phyloP scores from a whole-genome alignment of 2,113 vertebrate genomes.

The Athene cunicularia region DNA sequence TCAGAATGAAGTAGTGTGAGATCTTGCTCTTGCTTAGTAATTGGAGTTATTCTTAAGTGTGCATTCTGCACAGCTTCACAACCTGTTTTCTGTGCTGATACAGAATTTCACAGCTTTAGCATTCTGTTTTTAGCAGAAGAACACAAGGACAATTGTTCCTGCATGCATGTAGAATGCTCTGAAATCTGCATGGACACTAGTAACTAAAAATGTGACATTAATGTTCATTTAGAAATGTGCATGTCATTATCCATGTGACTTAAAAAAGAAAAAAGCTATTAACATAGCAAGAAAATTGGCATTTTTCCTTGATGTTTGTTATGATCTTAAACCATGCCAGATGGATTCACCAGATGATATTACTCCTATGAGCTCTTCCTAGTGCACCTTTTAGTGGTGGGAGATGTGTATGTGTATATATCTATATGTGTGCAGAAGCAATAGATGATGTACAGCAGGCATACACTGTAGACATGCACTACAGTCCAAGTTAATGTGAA shows the following conservation, averaged over 20 bases:
- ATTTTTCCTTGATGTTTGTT: background rate
- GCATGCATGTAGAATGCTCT: background rate
- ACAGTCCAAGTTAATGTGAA: background rate
- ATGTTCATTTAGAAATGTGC: background rate
- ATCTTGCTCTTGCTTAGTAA: background rate
- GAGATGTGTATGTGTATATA: background rate
- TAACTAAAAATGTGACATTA: background rate
- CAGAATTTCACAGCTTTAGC: background rate
- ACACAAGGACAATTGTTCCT: background rate
- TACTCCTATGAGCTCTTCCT: background rate
- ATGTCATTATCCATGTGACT: rapidly evolving
- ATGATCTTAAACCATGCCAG: background rate
- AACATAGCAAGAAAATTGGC: background rate
- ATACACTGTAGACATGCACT: background rate
- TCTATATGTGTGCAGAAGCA: background rate
- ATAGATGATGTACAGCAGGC: background rate
- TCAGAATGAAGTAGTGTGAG: background rate
- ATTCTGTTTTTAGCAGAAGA: background rate
- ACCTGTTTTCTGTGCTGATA: background rate
- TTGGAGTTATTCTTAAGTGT: background rate
- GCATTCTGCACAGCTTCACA: background rate
- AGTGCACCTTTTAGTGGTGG: background rate
- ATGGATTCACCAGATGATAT: background rate
- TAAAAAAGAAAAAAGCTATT: background rate
- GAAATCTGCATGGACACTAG: background rate